Percentiles rank a stretch among this genome's conserved stretches.
Conservation (phyloP, 2,888 invertebrate genomes). For the Schizaphis graminum region DNA sequence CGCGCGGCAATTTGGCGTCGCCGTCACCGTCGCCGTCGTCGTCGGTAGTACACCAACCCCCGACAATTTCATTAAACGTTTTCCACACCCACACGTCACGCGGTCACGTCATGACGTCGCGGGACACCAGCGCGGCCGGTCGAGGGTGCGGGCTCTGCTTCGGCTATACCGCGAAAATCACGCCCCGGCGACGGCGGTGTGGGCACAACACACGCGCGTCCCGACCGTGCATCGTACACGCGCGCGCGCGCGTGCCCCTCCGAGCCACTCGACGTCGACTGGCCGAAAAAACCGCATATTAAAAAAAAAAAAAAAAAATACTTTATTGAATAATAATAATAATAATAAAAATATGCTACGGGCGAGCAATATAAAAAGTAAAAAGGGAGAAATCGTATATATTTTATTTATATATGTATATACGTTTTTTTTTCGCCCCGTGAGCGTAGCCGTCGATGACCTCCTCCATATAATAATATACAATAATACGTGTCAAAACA, state of each 20-base stretch:
- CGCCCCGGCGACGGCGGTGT: neutral
- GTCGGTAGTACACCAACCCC: neutral
- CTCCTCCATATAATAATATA: neutral
- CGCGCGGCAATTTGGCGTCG: neutral
- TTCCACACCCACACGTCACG: slow-evolving; percentile 17
- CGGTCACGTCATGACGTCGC: slow-evolving; percentile 9
- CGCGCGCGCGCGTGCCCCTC: neutral
- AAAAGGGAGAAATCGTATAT: slow-evolving; percentile 7
- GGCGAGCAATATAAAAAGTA: slow-evolving; percentile 20
- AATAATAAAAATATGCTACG: slow-evolving; percentile 19
- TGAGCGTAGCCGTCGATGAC: neutral
- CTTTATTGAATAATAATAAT: slow-evolving; percentile 7
- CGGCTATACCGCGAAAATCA: slow-evolving; percentile 51
- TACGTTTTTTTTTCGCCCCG: neutral
- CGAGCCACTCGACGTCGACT: neutral
- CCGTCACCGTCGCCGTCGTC: neutral
- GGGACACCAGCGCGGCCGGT: neutral
- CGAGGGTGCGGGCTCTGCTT: neutral
- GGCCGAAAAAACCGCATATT: slow-evolving; percentile 22
- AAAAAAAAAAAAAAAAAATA: neutral
- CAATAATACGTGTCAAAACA: slow-evolving; percentile 27
- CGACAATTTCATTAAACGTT: slow-evolving; percentile 60
- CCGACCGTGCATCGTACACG: neutral
- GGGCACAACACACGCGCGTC: neutral
- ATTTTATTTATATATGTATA: neutral